phyloP scores from a whole-genome alignment of 2,888 invertebrate species.

The Agriopis leucophaearia region DNA sequence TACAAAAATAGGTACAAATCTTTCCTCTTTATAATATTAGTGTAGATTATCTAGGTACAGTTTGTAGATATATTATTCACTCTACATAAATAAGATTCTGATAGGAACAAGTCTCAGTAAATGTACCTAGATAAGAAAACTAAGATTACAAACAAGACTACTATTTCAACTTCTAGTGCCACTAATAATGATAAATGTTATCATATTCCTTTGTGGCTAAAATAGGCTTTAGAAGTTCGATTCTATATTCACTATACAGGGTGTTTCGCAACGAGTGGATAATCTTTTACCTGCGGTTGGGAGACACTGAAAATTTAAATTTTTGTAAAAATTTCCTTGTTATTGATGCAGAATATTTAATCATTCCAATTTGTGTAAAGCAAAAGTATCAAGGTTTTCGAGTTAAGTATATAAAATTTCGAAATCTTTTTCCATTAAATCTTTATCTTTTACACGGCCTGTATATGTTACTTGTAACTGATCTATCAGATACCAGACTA shows the following conservation, averaged over 20 bases:
- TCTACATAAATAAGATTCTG: not conserved
- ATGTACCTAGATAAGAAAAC: slow-evolving; percentile 28
- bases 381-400: too few relatives aligned
- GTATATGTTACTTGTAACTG: slow-evolving; percentile 14
- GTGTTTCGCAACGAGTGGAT: too few relatives aligned
- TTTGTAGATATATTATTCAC: slow-evolving; percentile 10
- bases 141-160: slow-evolving; percentile 21
- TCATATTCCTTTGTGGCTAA: slow-evolving; percentile 30
- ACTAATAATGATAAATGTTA: slow-evolving; percentile 32
- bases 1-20: too few relatives aligned
- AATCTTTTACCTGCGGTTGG: too few relatives aligned
- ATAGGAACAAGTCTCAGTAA: slow-evolving; percentile 27
- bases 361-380: too few relatives aligned
- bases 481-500: slow-evolving; percentile 9
- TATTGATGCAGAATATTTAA: too few relatives aligned
- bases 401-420: too few relatives aligned
- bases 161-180: slow-evolving; percentile 32
- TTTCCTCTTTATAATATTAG: too few relatives aligned
- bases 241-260: slow-evolving; percentile 2
- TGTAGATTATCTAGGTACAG: too few relatives aligned
- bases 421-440: too few relatives aligned
- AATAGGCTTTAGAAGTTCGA: slow-evolving; percentile 26
- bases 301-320: too few relatives aligned
- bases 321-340: too few relatives aligned
- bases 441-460: not conserved